Percentiles rank a stretch among this genome's conserved stretches.
These are phyloP conservation scores for Trisateles emortualis DNA, from an alignment of 2,888 invertebrate genomes.

Conservation along the genomic window DNA sequence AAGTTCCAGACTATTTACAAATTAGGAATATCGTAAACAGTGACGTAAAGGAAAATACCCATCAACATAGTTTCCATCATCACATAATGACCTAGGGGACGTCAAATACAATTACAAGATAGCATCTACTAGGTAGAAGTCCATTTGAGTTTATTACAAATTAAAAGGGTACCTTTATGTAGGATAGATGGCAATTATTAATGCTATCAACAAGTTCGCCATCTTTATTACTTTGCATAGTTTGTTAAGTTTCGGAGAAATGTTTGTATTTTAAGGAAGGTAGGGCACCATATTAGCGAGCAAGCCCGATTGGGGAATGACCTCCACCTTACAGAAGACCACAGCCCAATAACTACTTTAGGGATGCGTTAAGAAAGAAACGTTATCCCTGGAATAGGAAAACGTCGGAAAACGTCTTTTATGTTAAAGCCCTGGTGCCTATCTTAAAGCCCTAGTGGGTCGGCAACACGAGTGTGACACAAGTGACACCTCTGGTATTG, in stretches of 20 bases:
- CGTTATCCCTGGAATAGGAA: too few species aligned
- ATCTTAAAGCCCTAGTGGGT: too few species aligned
- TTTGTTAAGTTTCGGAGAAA: background rate
- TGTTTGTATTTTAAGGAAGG: too few species aligned
- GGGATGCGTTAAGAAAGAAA: too few species aligned
- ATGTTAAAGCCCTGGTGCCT: too few species aligned
- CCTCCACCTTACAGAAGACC: too few species aligned
- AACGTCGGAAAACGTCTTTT: too few species aligned
- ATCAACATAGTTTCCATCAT: constrained; percentile 23
- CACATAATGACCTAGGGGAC: constrained; percentile 39
- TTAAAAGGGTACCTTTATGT: constrained; percentile 43
- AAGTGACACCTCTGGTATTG: too few species aligned
- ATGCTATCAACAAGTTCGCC: constrained; percentile 39
- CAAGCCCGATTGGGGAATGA: too few species aligned
- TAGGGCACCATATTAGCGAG: too few species aligned
- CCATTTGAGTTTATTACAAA: constrained; percentile 46
- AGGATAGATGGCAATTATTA: constrained; percentile 37
- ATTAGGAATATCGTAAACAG: constrained; percentile 35
- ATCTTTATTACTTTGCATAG: constrained; percentile 28
- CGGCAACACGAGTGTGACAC: too few species aligned
- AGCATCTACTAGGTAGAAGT: constrained; percentile 49
- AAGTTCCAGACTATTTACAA: constrained; percentile 19
- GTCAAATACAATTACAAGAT: constrained; percentile 53
- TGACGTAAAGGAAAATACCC: constrained; percentile 37
- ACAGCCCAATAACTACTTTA: too few species aligned